A percentile compares a stretch with the other conserved stretches of the same genome.
Evolutionary conservation across 2,797 vertebrate species (phyloP).

Genomic region (Falco cherrug): DNA sequence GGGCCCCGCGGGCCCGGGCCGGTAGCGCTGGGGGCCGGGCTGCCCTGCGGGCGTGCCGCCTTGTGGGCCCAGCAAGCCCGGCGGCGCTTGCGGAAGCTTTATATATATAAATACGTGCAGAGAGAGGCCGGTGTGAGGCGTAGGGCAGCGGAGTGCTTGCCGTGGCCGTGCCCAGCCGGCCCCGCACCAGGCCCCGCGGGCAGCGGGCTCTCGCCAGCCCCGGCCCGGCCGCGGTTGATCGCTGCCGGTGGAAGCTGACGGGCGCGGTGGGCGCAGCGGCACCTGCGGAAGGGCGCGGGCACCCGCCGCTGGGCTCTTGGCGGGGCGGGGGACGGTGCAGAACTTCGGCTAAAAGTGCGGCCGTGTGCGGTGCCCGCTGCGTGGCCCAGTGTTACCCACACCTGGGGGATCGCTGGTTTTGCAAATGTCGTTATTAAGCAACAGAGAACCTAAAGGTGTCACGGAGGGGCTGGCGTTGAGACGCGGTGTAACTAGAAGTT

Average conservation of each 20-base stretch:
- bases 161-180: not conserved
- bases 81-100: not conserved
- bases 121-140: accelerated
- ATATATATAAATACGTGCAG: too few species aligned
- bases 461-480: not conserved
- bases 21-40: too few species aligned
- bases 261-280: too few species aligned
- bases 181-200: too few species aligned
- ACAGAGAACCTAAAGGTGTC: not conserved
- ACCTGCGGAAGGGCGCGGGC: not conserved
- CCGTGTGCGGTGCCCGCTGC: accelerated
- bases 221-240: accelerated
- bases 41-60: too few species aligned
- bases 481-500: not conserved
- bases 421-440: accelerated
- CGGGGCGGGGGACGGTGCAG: too few species aligned
- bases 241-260: accelerated
- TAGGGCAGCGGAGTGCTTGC: not conserved
- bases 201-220: accelerated
- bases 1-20: too few species aligned
- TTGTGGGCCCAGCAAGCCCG: accelerated
- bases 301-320: accelerated
- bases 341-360: not conserved
- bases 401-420: too few species aligned
- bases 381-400: accelerated